phyloP scores from a whole-genome alignment of 2,797 vertebrate species.

The Silurus aristotelis region DNA sequence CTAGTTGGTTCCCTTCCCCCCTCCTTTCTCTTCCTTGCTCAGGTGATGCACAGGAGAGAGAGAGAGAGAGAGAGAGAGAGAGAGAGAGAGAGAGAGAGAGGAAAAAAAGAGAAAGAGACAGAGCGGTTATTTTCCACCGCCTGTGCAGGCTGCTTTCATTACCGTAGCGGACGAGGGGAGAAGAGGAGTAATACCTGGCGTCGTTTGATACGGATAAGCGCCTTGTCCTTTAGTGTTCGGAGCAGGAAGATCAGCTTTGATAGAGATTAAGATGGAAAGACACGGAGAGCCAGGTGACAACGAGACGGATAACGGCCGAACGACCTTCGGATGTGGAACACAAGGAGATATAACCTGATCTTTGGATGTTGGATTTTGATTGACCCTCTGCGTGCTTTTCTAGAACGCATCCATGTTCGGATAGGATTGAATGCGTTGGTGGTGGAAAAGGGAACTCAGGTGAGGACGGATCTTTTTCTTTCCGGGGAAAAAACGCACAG shows the following conservation, averaged over 20 bases:
- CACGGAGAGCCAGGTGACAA: constrained; percentile 11
- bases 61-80: constrained; percentile 53
- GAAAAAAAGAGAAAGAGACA: constrained; percentile 54
- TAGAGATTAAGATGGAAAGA: constrained; percentile 26
- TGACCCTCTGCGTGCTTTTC: not conserved
- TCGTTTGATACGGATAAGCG: constrained; percentile 34
- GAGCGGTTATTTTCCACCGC: constrained; percentile 62
- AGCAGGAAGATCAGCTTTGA: constrained; percentile 9
- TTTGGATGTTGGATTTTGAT: not conserved
- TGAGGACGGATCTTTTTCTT: not conserved
- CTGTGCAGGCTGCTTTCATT: constrained; percentile 68
- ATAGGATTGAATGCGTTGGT: constrained; percentile 1
- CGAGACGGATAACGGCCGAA: constrained; percentile 33
- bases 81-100: constrained; percentile 58
- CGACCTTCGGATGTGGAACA: constrained; percentile 30
- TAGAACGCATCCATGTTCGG: not conserved
- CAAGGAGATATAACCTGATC: constrained; percentile 37
- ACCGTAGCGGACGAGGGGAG: constrained; percentile 64
- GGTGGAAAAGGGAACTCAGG: not conserved
- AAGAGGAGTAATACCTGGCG: constrained; percentile 62
- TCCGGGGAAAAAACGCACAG: not conserved
- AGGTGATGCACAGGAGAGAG: constrained; percentile 76
- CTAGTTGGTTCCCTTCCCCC: constrained; percentile 53
- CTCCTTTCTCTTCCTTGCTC: constrained; percentile 65
- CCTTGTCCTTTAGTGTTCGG: not conserved